Conservation (phyloP, 1,140 invertebrate species). For the Zaprionus ghesquierei region DNA sequence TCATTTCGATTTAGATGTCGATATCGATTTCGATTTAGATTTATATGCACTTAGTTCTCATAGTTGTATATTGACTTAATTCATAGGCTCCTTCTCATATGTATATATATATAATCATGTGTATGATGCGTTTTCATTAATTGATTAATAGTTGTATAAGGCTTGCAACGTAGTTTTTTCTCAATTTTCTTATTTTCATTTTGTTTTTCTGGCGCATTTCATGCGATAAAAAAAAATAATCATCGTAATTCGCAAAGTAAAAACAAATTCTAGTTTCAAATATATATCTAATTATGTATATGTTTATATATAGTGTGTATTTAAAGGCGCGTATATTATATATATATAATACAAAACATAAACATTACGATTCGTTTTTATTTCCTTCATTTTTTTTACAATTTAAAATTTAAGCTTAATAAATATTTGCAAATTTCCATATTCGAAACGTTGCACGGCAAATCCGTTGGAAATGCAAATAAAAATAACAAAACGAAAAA, state of each 20-base stretch:
- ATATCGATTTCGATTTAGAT: conserved; percentile 7
- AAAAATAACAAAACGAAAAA: conserved; percentile 3
- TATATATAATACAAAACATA: conserved; percentile 15
- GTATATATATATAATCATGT: conserved; percentile 16
- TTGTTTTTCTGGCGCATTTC: conserved; percentile 25
- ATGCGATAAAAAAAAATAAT: conserved; percentile 11
- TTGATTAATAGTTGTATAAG: conserved; percentile 55
- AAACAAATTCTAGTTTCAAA: conserved; percentile 24
- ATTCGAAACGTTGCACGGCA: conserved; percentile 28
- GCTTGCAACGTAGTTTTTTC: conserved; percentile 47
- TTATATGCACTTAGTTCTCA: conserved; percentile 22
- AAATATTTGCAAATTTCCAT: conserved; percentile 29
- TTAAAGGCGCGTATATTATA: conserved; percentile 12
- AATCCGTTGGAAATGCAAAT: not conserved
- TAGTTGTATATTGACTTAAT: conserved; percentile 36
- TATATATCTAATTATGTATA: not conserved
- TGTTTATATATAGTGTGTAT: conserved; percentile 14
- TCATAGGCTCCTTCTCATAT: conserved; percentile 9
- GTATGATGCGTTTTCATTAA: conserved; percentile 18
- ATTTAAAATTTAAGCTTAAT: conserved; percentile 55
- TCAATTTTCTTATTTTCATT: not conserved
- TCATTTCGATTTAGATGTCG: not conserved
- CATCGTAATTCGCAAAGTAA: conserved; percentile 13
- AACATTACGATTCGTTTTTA: conserved; percentile 21
- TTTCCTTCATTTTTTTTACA: conserved; percentile 33